Evolutionary conservation across 2,888 invertebrate genomes (phyloP), one percentile per base, ranked within the genome.

Genomic region (Sycophila texana): DNA sequence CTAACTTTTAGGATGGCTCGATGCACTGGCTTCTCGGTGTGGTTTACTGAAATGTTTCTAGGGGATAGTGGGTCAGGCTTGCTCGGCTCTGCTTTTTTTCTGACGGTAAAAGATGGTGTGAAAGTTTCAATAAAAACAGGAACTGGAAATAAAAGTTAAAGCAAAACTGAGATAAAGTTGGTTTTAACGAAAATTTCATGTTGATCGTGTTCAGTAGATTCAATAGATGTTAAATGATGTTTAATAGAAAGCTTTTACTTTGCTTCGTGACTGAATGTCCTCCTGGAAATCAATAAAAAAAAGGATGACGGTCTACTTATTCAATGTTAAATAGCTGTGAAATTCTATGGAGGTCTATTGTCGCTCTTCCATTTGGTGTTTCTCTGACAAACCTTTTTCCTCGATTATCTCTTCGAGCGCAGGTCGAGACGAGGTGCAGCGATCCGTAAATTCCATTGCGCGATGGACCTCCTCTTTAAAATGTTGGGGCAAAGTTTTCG

Each of bases 371-470:
- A 20, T 16, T 5, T 30, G 13, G 12, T n/a, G 18, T 16, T 2
- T 58, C 47, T 12, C 26, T 39, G 10, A n/a, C 53, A 60, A 53
- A 58, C 13, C 60, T 75, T 55, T 75, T 39, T 68, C 26, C 30
- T 30, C 75, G 75, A 75, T 75, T 75, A 75, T 68, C 60, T 75
- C 60, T 60, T 60, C 10, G 20, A 51, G 49, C 39, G 16, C 14
- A 18, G 12, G 30, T 68, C 65, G 58, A 65, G 57, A 4, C 53
- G 49, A 53, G 67, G 18, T 3, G 53, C 75, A 75, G 60, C 75
- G 75, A 39, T 60, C 75, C 67, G 67, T 75, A 51, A 75, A 75
- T 68, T 60, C 53, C 30, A 20, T 30, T 39, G 18, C 63, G 47
- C 47, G 22, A 58, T 51, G 66, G 49, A 58, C 47, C 16, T 30